These are phyloP conservation scores for Pachliopta kotzebuea DNA, from an alignment of 2,888 invertebrate species.

Conservation along the genomic window DNA sequence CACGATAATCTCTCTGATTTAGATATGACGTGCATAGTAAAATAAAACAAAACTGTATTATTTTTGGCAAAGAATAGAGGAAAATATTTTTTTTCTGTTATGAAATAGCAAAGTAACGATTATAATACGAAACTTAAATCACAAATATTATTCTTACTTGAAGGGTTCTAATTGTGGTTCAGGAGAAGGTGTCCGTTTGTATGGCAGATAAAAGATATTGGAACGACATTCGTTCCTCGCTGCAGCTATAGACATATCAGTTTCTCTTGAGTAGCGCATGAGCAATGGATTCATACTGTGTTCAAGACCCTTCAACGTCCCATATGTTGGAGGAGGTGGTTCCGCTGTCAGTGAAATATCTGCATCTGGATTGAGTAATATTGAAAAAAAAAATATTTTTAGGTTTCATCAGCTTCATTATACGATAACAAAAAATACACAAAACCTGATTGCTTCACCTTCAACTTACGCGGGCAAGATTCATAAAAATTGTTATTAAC, in stretches of 20 bases:
- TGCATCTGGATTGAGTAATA: conserved; percentile 47
- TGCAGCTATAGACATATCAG: conserved; percentile 91
- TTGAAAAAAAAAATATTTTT: neutral
- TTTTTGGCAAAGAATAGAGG: neutral
- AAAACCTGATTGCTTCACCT: conserved; percentile 18
- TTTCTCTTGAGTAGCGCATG: conserved; percentile 94
- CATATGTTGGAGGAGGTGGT: conserved; percentile 85
- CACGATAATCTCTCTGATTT: too few species aligned
- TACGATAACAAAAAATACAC: neutral
- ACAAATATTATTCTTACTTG: conserved; percentile 52
- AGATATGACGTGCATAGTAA: too few species aligned
- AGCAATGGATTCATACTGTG: conserved; percentile 96
- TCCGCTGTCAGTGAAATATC: conserved; percentile 80
- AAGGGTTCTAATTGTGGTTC: conserved; percentile 86
- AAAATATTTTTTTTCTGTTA: neutral
- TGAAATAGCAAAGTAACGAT: neutral
- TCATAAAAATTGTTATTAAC: conserved; percentile 20
- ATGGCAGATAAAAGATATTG: conserved; percentile 85
- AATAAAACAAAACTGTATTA: neutral
- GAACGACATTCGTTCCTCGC: conserved; percentile 90
- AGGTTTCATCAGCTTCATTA: neutral
- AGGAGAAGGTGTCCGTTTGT: conserved; percentile 63
- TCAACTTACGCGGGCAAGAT: conserved; percentile 2
- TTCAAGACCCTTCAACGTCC: conserved; percentile 92
- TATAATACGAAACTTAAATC: neutral